Base-by-base conservation (phyloP, 2,888 invertebrate species). In the Alsophila aescularia region DNA sequence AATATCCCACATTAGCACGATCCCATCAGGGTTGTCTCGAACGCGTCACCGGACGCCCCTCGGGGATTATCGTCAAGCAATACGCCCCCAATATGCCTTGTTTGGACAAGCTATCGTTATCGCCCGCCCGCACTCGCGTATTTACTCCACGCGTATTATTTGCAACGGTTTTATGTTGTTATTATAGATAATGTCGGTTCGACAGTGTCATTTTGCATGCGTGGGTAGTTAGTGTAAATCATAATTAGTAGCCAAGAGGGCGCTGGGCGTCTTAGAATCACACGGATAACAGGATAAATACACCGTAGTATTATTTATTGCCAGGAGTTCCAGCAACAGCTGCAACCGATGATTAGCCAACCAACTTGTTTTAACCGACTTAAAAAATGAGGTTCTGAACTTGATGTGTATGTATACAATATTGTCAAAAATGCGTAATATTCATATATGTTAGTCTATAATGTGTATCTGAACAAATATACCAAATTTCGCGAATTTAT, bases 11-110 rank as follows among this genome's bases (percentile, higher is more conserved):
- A 56, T 56, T 56, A 45, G 42, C 37, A 39, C 32, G 45, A 51
- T 47, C 50, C 50, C 42, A 41, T 45, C 35, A 45, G 43, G 62
- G 62, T 66, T 67, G 73, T 74, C 72, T 53, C 53, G 55, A 64
- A 81, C 81, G 81, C 82, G 77, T 64, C 70, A 61, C 58, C 58
- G 70, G 75, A 70, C 68, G 66, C 64, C 59, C 67, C 36, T 37
- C 47, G 54, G 62, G 81, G 82, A 83, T 82, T 81, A 83, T 74
- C 77, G 73, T 65, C 63, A 63, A 71, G 77, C 77, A 78, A 81
- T 78, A 77, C 64, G 69, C 71, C 69, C 61, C 29, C 43, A 49
- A 44, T 49, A 44, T 29, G 39, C 49, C 64, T 50, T 79, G 78
- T 82, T 79, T 79, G 76, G 65, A 73, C 75, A 76, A 70, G 72